A percentile compares a stretch with the other conserved stretches of the same genome.
These are phyloP conservation scores for Chaenogobius annularis DNA, from an alignment of 2,113 vertebrate genomes.

Conservation along the genomic window DNA sequence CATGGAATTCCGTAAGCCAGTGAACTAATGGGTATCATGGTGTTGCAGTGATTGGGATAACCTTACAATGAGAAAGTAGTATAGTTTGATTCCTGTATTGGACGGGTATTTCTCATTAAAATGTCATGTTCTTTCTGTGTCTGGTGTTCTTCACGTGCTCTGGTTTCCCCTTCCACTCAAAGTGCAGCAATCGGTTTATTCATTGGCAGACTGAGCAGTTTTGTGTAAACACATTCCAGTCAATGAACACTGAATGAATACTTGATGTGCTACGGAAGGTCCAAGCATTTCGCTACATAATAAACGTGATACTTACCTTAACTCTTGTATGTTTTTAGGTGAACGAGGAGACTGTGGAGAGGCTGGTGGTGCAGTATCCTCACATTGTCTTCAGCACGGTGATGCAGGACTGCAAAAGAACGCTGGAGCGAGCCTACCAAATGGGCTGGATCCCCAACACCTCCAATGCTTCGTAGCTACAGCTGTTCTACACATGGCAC, in stretches of 20 bases:
- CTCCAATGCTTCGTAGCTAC: slow-evolving; percentile 85
- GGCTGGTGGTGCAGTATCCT: slow-evolving; percentile 94
- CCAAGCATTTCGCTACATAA: no score
- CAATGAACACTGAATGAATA: no score
- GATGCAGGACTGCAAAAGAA: slow-evolving; percentile 99
- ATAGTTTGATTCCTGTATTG: no score
- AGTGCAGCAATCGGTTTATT: neutral
- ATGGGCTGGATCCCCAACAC: slow-evolving; percentile 98
- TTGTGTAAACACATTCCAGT: neutral
- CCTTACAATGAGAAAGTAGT: no score
- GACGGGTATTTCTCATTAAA: no score
- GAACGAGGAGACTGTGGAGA: slow-evolving; percentile 94
- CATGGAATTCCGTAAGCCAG: no score
- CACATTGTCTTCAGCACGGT: slow-evolving; percentile 99
- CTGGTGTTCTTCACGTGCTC: neutral
- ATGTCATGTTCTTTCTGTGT: neutral
- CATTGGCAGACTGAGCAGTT: neutral
- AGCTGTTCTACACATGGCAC: slow-evolving; percentile 18
- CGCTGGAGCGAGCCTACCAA: slow-evolving; percentile 96
- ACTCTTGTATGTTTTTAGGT: slow-evolving; percentile 81
- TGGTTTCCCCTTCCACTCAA: neutral
- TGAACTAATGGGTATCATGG: no score
- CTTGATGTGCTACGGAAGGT: no score
- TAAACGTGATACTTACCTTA: no score
- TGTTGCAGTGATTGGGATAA: no score